phyloP scores from a whole-genome alignment of 2,113 vertebrate genomes.

The Acrocephalus arundinaceus region DNA sequence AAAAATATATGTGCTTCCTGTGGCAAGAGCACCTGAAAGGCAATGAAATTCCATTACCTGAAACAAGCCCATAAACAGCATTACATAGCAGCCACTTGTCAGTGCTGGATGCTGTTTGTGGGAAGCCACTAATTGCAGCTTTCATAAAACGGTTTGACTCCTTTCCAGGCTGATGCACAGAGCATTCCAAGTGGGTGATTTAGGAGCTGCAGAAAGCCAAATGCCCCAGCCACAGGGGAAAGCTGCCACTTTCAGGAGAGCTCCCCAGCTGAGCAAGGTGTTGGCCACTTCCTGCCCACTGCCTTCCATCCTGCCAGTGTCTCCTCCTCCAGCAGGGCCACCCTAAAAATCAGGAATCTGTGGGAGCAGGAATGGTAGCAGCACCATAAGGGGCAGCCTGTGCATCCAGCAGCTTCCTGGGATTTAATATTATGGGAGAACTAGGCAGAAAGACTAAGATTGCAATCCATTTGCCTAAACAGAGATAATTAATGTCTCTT shows the following conservation, averaged over 20 bases:
- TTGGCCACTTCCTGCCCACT: neutral
- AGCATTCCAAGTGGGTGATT: slow-evolving; percentile 63
- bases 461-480: neutral
- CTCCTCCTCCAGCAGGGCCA: neutral
- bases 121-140: slow-evolving; percentile 75
- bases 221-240: slow-evolving; percentile 41
- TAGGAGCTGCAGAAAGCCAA: slow-evolving; percentile 60
- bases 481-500: neutral
- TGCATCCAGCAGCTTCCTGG: neutral
- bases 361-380: neutral
- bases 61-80: slow-evolving; percentile 57
- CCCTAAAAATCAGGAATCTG: neutral
- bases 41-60: slow-evolving; percentile 45
- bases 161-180: slow-evolving; percentile 61
- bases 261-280: neutral
- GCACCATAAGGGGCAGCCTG: neutral
- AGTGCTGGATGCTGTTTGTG: slow-evolving; percentile 66
- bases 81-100: slow-evolving; percentile 52
- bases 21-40: slow-evolving; percentile 44
- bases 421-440: neutral
- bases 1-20: slow-evolving; percentile 48
- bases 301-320: neutral
- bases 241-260: slow-evolving; percentile 1
- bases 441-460: neutral
- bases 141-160: slow-evolving; percentile 68